Base-by-base conservation (phyloP, 1,140 invertebrate species). In the Caenorhabditis inopinata region DNA sequence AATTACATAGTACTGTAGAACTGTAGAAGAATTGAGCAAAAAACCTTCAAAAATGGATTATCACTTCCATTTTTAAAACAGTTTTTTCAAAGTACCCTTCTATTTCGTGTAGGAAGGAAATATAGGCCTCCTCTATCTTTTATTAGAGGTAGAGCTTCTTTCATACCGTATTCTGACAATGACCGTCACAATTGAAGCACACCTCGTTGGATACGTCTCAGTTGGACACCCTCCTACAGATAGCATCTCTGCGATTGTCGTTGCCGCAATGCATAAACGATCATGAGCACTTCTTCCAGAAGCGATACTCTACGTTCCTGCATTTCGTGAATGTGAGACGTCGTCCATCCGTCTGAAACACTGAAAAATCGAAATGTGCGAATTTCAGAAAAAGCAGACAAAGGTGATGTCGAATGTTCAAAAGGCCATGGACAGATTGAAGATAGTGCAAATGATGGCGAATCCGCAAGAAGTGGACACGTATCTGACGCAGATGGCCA, bases 201-300 rank as follows among this genome's bases (percentile, higher is more conserved):
- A 74, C 76, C 46, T 42, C 49, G 25, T 48, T 80, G 0, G 79
- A 80, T 23, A 35, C 79, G n/a, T 74, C 38, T 27, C 79, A 80
- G 32, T 21, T 74, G 21, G 79, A 80, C n/a, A 21, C 68, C 1
- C 73, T 80, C 2, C 32, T 80, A 12, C 29, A 73, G 29, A 18
- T 80, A 0, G 79, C 73, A 2, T 73, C 47, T 29, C 35, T 53
- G 3, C 47, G 79, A 6, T 29, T 80, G 23, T 46, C 79, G 27
- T 49, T 80, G 27, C 79, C 79, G 7, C 47, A 62, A 25, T 73
- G 73, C 11, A 75, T 80, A n/a, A 49, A 51, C 7, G 79, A 80
- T 25, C 79, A 80, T 23, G 38, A n/a, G 21, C 79, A 74, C n/a
- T 80, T 80, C 35, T 80, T 80, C 32, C 45, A 75, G 18, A 74